Conservation (phyloP, 2,797 vertebrate genomes). For the Phylloscopus collybita region DNA sequence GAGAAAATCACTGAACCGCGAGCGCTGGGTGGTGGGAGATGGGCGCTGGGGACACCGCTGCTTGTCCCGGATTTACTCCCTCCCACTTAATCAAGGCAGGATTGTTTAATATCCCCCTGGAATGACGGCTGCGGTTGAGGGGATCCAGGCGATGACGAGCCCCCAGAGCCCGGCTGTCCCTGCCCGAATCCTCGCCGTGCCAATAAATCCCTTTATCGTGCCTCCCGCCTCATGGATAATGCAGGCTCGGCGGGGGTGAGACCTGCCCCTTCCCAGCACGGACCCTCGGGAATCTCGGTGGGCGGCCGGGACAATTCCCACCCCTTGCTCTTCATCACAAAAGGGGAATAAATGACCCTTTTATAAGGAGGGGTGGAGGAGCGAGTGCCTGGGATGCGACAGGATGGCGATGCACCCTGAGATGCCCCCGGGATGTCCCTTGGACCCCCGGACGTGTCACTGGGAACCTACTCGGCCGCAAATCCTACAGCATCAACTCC, state of each 20-base stretch:
- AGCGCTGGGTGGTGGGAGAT: not conserved
- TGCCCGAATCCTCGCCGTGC: not conserved
- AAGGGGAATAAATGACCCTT: not conserved
- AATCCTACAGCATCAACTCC: fast-evolving
- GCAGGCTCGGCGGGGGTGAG: fast-evolving
- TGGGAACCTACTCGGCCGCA: fast-evolving
- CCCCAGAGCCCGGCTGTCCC: not conserved
- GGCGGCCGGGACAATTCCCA: not conserved
- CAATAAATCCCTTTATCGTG: not conserved
- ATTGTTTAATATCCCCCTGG: fast-evolving
- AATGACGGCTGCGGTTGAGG: not conserved
- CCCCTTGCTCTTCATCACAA: not conserved
- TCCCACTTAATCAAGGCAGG: fast-evolving
- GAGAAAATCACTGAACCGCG: fast-evolving
- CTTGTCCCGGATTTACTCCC: not conserved
- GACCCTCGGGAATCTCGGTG: not conserved
- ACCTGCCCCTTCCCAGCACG: not conserved
- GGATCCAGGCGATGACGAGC: not conserved
- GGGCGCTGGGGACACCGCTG: not conserved
- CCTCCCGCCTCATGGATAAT: not conserved
- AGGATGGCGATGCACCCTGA: not conserved
- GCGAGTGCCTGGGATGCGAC: fast-evolving
- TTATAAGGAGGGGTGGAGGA: not conserved
- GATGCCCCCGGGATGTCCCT: not conserved
- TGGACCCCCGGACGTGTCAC: fast-evolving